A percentile compares a stretch with the other conserved stretches of the same genome.
These are phyloP conservation scores for Ferrisia virgata DNA, from an alignment of 2,888 invertebrate genomes.

Conservation along the genomic window DNA sequence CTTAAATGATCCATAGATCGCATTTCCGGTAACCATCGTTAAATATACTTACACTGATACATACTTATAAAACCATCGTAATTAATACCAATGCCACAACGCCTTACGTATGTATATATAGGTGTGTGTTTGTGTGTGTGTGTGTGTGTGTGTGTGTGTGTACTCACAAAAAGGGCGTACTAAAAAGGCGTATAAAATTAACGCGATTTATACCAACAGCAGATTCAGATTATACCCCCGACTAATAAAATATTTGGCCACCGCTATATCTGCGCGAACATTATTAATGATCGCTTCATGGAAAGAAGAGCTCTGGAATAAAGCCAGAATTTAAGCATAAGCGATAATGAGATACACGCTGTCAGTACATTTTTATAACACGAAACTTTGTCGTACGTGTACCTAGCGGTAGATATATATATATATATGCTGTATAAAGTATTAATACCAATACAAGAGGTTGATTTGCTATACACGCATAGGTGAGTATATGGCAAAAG, in stretches of 20 bases:
- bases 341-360: conserved; percentile 38
- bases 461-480: neutral
- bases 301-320: conserved; percentile 36
- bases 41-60: too few relatives aligned
- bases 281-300: conserved; percentile 36
- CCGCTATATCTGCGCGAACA: neutral
- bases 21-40: too few relatives aligned
- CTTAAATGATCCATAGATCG: too few relatives aligned
- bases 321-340: conserved; percentile 35
- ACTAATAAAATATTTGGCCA: conserved; percentile 32
- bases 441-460: too few relatives aligned
- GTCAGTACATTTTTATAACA: conserved; percentile 40
- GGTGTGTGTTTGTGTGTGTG: too few relatives aligned
- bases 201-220: neutral
- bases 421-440: neutral
- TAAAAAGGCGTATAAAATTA: too few relatives aligned
- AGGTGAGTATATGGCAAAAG: neutral
- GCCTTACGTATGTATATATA: too few relatives aligned
- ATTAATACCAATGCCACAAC: too few relatives aligned
- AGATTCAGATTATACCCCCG: neutral
- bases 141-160: too few relatives aligned
- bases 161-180: too few relatives aligned
- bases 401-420: too few relatives aligned
- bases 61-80: too few relatives aligned
- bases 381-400: neutral